Percentiles rank a stretch among this genome's conserved stretches.
phyloP scores from a whole-genome alignment of 2,113 vertebrate species.

The Anhinga anhinga region DNA sequence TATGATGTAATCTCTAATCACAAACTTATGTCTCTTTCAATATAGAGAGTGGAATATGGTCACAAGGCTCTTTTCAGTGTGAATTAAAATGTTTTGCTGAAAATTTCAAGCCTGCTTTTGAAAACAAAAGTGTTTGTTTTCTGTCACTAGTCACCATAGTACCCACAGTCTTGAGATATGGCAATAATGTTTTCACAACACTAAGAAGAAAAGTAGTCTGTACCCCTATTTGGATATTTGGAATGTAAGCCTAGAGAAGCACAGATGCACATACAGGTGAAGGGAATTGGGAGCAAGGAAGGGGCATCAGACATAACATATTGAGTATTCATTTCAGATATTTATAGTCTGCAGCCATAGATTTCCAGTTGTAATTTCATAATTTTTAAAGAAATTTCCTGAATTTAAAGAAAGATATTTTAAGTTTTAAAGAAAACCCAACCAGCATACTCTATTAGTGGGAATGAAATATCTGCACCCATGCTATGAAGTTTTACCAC shows the following conservation, averaged over 20 bases:
- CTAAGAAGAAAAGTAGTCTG: background rate
- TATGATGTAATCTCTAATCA: background rate
- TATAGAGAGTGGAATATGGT: background rate
- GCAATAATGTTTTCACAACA: background rate
- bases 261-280: background rate
- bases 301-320: background rate
- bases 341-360: background rate
- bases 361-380: background rate
- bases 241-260: background rate
- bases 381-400: background rate
- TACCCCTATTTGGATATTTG: background rate
- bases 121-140: background rate
- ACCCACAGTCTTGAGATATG: background rate
- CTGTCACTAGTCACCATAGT: background rate
- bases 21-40: background rate
- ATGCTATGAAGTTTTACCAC: background rate
- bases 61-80: background rate
- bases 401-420: too few species aligned
- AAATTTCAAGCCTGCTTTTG: background rate
- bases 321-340: background rate
- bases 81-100: background rate
- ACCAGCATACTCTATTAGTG: background rate
- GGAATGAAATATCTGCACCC: background rate
- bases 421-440: background rate
- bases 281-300: background rate